phyloP scores from a whole-genome alignment of 2,797 vertebrate species.

The Thalassophryne amazonica region DNA sequence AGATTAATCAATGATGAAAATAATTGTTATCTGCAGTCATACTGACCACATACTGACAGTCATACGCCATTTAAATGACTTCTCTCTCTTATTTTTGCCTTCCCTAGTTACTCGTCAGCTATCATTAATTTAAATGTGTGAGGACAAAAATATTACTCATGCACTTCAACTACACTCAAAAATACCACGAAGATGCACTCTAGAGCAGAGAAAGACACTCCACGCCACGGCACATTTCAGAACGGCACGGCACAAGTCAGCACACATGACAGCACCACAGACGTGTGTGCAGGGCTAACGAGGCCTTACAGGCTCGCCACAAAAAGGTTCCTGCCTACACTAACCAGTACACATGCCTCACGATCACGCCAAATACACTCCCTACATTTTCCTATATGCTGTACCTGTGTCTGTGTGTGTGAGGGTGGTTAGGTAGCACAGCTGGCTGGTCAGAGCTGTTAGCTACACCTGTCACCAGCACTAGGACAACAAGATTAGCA shows the following conservation, averaged over 20 bases:
- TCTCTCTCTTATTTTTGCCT: constrained; percentile 7
- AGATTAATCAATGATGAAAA: no score
- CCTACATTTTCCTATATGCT: constrained; percentile 57
- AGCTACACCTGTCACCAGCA: constrained; percentile 81
- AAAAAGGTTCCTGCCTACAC: constrained; percentile 47
- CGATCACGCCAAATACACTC: constrained; percentile 66
- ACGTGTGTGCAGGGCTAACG: constrained; percentile 62
- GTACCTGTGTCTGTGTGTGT: constrained; percentile 72
- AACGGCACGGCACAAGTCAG: constrained; percentile 69
- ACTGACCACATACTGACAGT: constrained; percentile 30
- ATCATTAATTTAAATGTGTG: constrained; percentile 8
- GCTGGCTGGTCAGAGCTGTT: constrained; percentile 70
- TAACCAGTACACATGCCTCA: constrained; percentile 68
- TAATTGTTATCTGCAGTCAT: no score
- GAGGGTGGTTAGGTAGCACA: constrained; percentile 60
- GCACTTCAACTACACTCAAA: constrained; percentile 49
- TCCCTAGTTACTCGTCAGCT: constrained; percentile 29
- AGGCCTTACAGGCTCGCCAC: constrained; percentile 53
- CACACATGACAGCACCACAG: constrained; percentile 70
- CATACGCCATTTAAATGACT: constrained; percentile 25
- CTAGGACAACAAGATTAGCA: constrained; percentile 80
- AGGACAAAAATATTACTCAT: constrained; percentile 43
- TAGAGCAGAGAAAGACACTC: constrained; percentile 64
- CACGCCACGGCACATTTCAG: constrained; percentile 65
- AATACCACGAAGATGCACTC: constrained; percentile 58